Conservation (phyloP, 2,888 invertebrate species). For the Alloscopus bannaensis region DNA sequence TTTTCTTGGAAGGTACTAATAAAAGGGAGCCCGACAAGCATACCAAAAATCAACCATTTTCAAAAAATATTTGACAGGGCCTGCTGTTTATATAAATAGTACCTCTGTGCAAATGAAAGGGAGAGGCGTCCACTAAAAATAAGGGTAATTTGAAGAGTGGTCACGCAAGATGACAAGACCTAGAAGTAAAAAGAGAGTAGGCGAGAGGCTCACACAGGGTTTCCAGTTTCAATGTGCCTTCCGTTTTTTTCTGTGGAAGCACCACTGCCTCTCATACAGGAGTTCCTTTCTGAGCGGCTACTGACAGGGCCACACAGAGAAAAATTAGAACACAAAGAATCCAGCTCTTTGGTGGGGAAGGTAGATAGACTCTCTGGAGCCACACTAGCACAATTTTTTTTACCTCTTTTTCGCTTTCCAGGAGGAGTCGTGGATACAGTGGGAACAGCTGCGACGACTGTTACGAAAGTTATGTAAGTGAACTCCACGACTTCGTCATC, state of each 20-base stretch:
- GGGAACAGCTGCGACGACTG: conserved; percentile 48
- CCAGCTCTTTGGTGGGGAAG: conserved; percentile 28
- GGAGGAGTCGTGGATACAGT: too few species aligned
- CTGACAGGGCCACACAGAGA: background rate
- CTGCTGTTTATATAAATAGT: too few species aligned
- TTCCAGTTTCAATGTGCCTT: conserved; percentile 12
- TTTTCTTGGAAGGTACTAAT: too few species aligned
- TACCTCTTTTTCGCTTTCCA: too few species aligned
- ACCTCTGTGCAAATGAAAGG: conserved; percentile 19
- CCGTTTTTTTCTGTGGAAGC: conserved; percentile 23
- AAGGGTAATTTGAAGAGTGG: conserved; percentile 43
- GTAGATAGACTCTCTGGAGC: conserved; percentile 22
- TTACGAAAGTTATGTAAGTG: conserved; percentile 29
- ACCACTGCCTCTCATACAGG: background rate
- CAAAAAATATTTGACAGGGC: too few species aligned
- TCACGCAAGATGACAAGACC: conserved; percentile 38
- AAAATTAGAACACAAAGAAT: too few species aligned
- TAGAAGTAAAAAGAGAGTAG: background rate
- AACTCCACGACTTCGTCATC: conserved; percentile 53
- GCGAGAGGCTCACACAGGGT: background rate
- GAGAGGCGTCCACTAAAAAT: conserved; percentile 41
- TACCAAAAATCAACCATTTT: too few species aligned
- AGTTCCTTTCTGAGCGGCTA: conserved; percentile 9
- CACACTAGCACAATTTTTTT: conserved; percentile 28
- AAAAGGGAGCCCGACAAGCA: background rate